Percentiles rank a stretch among this genome's conserved stretches.
phyloP scores from a whole-genome alignment of 2,113 vertebrate genomes.

The Bufo gargarizans region DNA sequence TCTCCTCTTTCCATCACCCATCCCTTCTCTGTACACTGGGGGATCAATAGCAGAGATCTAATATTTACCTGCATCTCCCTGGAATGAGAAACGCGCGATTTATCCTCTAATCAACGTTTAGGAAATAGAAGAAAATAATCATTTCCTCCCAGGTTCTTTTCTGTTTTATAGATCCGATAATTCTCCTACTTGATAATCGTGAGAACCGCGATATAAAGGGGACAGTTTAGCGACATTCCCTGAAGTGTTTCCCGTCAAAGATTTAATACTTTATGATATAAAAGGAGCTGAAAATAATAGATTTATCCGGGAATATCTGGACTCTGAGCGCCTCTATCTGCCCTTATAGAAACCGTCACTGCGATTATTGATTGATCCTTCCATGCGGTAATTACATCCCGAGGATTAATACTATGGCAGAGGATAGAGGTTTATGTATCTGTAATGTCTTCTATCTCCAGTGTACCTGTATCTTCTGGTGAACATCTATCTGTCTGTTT shows the following conservation, averaged over 20 bases:
- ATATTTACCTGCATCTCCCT: conserved; percentile 36
- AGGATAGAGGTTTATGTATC: no score
- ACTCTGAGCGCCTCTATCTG: no score
- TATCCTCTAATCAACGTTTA: conserved; percentile 23
- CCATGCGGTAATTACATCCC: no score
- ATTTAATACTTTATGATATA: background rate
- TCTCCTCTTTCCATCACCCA: conserved; percentile 24
- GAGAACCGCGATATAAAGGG: background rate
- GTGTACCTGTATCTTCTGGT: no score
- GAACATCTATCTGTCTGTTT: no score
- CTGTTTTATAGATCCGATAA: background rate
- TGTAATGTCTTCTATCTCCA: no score
- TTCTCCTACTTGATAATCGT: background rate
- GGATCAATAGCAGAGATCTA: conserved; percentile 46
- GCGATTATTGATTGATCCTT: no score
- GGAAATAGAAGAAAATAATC: background rate
- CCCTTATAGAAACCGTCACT: no score
- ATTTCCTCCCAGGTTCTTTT: background rate
- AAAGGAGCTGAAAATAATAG: background rate
- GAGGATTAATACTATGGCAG: no score
- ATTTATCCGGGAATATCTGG: background rate
- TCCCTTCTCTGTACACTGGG: conserved; percentile 42
- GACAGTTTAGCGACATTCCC: background rate
- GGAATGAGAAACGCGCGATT: conserved; percentile 19
- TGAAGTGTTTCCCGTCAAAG: background rate